These are phyloP conservation scores for Trichonephila clavipes DNA, from an alignment of 1,140 invertebrate species.

Conservation along the genomic window DNA sequence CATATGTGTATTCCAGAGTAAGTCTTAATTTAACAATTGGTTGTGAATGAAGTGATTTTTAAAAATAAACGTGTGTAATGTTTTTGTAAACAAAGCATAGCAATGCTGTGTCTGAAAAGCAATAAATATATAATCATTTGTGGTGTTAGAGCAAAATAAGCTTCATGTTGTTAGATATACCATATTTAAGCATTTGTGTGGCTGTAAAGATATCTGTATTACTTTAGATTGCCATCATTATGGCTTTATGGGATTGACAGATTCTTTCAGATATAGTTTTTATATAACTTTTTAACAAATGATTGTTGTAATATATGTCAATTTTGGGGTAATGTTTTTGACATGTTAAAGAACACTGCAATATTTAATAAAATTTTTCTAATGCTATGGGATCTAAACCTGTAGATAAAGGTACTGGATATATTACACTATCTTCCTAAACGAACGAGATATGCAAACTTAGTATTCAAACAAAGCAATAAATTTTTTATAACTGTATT, in stretches of 20 bases:
- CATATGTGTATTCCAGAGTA: neutral
- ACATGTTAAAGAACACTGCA: slow-evolving; percentile 46
- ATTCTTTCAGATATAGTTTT: slow-evolving; percentile 70
- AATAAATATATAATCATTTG: slow-evolving; percentile 66
- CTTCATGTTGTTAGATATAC: slow-evolving; percentile 67
- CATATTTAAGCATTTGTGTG: slow-evolving; percentile 61
- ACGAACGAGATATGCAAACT: slow-evolving; percentile 13
- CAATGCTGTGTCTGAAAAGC: slow-evolving; percentile 59
- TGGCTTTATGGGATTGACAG: slow-evolving; percentile 57
- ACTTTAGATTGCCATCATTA: slow-evolving; percentile 30
- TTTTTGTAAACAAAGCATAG: slow-evolving; percentile 51
- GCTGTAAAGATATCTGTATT: slow-evolving; percentile 68
- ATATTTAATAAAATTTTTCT: slow-evolving; percentile 68
- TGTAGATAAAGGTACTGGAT: slow-evolving; percentile 45
- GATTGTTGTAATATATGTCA: slow-evolving; percentile 71
- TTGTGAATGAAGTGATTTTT: neutral
- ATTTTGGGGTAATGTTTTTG: slow-evolving; percentile 69
- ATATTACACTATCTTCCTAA: slow-evolving; percentile 47
- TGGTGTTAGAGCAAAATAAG: slow-evolving; percentile 50
- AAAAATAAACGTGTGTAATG: slow-evolving; percentile 26
- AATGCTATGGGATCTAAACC: slow-evolving; percentile 39
- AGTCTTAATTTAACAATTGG: neutral
- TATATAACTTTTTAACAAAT: slow-evolving; percentile 70
- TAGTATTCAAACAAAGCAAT: slow-evolving; percentile 66
- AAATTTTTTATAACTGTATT: slow-evolving; percentile 59